Base-by-base conservation (phyloP, 2,888 invertebrate genomes). In the Dicycla oo region DNA sequence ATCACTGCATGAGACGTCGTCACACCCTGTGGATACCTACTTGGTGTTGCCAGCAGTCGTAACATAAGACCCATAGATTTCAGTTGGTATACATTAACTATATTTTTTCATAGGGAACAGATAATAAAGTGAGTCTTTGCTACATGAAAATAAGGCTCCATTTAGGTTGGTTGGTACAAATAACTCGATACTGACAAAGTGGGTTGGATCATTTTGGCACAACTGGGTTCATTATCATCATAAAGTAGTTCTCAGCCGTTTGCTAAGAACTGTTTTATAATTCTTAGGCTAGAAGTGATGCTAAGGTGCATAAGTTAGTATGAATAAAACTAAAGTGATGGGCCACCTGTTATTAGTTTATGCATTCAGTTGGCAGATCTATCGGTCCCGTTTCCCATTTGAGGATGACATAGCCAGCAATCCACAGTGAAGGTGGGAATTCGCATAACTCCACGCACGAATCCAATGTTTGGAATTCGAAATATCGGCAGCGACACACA, bases 391-490 rank as follows among this genome's bases (percentile, higher is more conserved):
- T 38, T 20, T 51, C 15, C 47, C 63, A 43, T 67, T 70, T 66
- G 38, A 65, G 71, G 45, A 68, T 65, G 26, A 58, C 57, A 69
- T 70, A 73, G 53, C 54, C 66, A 61, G 63, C 47, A 82, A 76
- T 61, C 60, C 54, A 56, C 73, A 71, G 74, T 60, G 76, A 73
- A 75, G 80, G 73, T 75, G 79, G 78, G 85, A 78, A 86, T 86
- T 83, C 82, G 67, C 54, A 86, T 88, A 84, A 88, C 86, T 83
- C 80, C 70, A 74, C 57, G 80, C 85, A 80, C 81, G 84, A 87
- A 85, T 86, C 79, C 71, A 78, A 84, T 88, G 88, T 84, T 80
- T 66, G 91, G 91, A 88, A 92, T 91, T 85, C 80, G 76, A 87
- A 89, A 86, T 87, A 89, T 86, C 75, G 83, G 77, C 82, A 82